Conservation (phyloP, 1,140 invertebrate species). For the Dinothrombium tinctorium region DNA sequence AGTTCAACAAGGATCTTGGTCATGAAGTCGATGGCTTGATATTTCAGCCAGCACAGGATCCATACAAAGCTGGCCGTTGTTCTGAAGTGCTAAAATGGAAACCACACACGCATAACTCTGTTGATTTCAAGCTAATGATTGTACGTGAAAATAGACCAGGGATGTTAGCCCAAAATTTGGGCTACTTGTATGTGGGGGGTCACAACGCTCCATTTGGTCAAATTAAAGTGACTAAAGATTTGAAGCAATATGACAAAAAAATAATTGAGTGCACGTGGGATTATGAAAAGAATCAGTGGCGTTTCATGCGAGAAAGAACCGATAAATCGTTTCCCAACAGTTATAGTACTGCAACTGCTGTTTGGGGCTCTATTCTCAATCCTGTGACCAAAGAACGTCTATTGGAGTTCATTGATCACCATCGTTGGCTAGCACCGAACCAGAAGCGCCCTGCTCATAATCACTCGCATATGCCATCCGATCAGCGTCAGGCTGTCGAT, state of each 20-base stretch:
- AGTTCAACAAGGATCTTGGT: constrained; percentile 53
- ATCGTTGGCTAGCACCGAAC: background rate
- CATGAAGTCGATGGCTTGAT: constrained; percentile 96
- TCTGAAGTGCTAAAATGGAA: constrained; percentile 91
- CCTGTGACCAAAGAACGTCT: constrained; percentile 59
- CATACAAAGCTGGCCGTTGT: constrained; percentile 40
- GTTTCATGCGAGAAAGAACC: constrained; percentile 80
- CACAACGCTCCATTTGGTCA: constrained; percentile 12
- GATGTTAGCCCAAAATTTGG: constrained; percentile 23
- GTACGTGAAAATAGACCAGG: constrained; percentile 38
- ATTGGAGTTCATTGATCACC: constrained; percentile 35
- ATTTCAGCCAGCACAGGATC: constrained; percentile 68
- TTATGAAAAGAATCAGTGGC: constrained; percentile 44
- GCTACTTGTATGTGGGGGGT: constrained; percentile 16
- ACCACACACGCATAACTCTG: constrained; percentile 67
- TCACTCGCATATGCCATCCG: background rate
- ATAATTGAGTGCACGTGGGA: constrained; percentile 77
- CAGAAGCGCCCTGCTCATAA: background rate
- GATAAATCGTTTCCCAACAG: constrained; percentile 94
- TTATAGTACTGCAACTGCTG: constrained; percentile 41
- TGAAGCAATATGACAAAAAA: constrained; percentile 62
- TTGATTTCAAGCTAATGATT: constrained; percentile 81
- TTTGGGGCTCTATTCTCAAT: constrained; percentile 32
- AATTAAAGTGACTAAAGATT: constrained; percentile 31
- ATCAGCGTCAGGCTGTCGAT: background rate